Evolutionary conservation across 2,888 invertebrate species (phyloP), one percentile per base, ranked within the genome.

Genomic region (Ophioninae sp.): DNA sequence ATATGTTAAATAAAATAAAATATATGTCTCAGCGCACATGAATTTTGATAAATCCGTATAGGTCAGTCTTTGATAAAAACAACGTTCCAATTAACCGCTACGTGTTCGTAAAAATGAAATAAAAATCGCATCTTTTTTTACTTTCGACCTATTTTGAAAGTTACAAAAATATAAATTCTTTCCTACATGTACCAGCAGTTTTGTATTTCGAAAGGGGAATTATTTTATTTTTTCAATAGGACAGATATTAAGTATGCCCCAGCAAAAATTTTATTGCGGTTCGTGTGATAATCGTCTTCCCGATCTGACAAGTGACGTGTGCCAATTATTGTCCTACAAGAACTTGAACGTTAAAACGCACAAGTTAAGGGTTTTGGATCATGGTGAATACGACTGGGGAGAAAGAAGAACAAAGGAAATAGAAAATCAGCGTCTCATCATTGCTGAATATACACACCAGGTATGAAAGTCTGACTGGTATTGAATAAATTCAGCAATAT

Each of bases 241-340:
- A 17, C 51, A 13, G 17, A 51, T 51, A 51, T 51, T 51, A 51
- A 51, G 51, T 51, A 90, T 91, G 90, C 90, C 90, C 79, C 89
- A 88, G 79, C 88, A 88, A 73, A 90, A 85, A 82, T 90, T 89
- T 76, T 85, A 90, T 82, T 88, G 90, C 73, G 87, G 87, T 76
- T 85, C 88, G 7, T 85, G 88, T 71, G 88, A 87, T 75, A 88
- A 84, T 78, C 90, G 88, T 67, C 81, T 90, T 84, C 88, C 88
- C 79, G 89, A 89, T 78, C 84, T 90, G 75, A 88, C 87, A 79
- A 90, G 86, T 83, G 90, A 90, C 82, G 86, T 90, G 86, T 91
- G 90, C 79, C 90, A 88, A 39, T 87, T 91, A 64, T 83, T 91
- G 79, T 90, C 90, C 9, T 91, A 91, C 88, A 90, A 85, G 81